phyloP scores from a whole-genome alignment of 1,140 invertebrate genomes.

The Acromyrmex heyeri region DNA sequence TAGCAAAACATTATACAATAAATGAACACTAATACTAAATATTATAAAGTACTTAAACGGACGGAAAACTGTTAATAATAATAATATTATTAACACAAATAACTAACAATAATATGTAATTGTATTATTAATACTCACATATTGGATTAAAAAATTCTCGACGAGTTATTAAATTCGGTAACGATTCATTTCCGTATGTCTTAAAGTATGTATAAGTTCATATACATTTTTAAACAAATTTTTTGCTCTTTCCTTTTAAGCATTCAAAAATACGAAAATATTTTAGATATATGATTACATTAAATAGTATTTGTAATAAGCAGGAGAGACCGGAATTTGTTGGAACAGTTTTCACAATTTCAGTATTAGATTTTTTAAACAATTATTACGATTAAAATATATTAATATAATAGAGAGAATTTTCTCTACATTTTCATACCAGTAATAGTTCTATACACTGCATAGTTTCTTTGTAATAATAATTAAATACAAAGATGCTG shows the following conservation, averaged over 20 bases:
- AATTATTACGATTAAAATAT: too few species aligned
- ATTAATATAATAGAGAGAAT: too few species aligned
- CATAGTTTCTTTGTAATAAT: too few species aligned
- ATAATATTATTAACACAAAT: neutral
- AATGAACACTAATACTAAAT: slow-evolving; percentile 21
- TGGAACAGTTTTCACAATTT: too few species aligned
- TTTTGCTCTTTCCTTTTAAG: neutral
- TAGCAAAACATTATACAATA: neutral
- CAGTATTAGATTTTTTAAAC: too few species aligned
- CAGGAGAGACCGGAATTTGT: too few species aligned
- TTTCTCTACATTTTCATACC: too few species aligned
- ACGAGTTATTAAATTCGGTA: slow-evolving; percentile 37
- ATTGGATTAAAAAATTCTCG: slow-evolving; percentile 14
- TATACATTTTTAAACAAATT: neutral
- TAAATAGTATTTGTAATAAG: neutral
- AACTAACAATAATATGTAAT: slow-evolving; percentile 24
- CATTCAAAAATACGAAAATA: neutral
- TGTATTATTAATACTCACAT: slow-evolving; percentile 22
- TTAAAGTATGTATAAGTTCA: slow-evolving; percentile 13
- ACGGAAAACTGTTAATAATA: slow-evolving; percentile 50
- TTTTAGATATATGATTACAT: neutral
- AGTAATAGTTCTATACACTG: too few species aligned
- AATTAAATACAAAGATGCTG: too few species aligned
- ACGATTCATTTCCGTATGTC: slow-evolving; percentile 42
- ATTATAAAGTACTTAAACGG: slow-evolving; percentile 48